Percentiles rank a stretch among this genome's conserved stretches.
Evolutionary conservation across 2,888 invertebrate species (phyloP).

Genomic region (Zele albiditarsus): DNA sequence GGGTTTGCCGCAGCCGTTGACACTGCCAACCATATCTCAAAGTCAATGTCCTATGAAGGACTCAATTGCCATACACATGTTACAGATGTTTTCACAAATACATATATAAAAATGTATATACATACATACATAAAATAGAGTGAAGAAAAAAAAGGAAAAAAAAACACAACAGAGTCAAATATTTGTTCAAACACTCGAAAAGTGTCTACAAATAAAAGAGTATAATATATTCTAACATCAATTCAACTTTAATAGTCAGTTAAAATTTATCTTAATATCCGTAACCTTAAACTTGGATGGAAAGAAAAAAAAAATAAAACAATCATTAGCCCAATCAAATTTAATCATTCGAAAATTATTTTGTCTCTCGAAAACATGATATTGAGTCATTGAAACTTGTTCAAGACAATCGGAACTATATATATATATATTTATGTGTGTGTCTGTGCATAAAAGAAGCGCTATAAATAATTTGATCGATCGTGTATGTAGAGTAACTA

Average conservation of each 20-base stretch:
- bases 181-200: constrained; percentile 12
- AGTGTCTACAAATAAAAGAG: background rate
- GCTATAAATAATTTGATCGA: constrained; percentile 11
- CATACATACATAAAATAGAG: background rate
- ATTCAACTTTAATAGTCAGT: background rate
- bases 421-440: constrained; percentile 11
- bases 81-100: constrained; percentile 31
- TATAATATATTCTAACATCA: constrained; percentile 8
- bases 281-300: constrained; percentile 7
- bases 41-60: constrained; percentile 73
- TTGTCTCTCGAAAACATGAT: background rate
- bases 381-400: constrained; percentile 3
- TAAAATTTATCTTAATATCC: background rate
- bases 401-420: constrained; percentile 8
- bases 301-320: background rate
- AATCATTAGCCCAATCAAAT: background rate
- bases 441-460: background rate
- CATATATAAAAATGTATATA: constrained; percentile 7
- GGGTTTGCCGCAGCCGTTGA: constrained; percentile 54
- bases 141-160: background rate
- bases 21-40: constrained; percentile 68
- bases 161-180: background rate
- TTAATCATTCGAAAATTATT: constrained; percentile 6
- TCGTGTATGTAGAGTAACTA: constrained; percentile 5
- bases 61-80: constrained; percentile 57